A percentile compares a stretch with the other conserved stretches of the same genome.
These are phyloP conservation scores for Drosophila ercepeae DNA, from an alignment of 1,140 invertebrate genomes.

Conservation along the genomic window DNA sequence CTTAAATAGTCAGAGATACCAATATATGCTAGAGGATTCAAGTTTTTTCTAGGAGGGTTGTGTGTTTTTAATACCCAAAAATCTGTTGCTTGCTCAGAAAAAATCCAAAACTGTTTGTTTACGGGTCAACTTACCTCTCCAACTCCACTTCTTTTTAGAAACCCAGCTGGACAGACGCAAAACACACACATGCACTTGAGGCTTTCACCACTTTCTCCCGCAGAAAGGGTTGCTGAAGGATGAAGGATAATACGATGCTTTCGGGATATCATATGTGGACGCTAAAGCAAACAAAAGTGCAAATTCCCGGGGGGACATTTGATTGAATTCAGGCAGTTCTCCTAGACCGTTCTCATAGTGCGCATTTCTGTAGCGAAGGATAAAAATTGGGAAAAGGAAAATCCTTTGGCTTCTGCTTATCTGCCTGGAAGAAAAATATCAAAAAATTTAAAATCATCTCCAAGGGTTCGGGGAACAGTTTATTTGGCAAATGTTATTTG, in stretches of 20 bases:
- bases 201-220: conserved; percentile 63
- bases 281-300: conserved; percentile 70
- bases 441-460: conserved; percentile 72
- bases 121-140: conserved; percentile 67
- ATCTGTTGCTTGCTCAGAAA: conserved; percentile 44
- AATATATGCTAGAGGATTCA: conserved; percentile 28
- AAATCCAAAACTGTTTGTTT: conserved; percentile 67
- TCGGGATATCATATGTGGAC: conserved; percentile 66
- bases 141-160: neutral
- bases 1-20: conserved; percentile 24
- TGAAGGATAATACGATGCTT: conserved; percentile 22
- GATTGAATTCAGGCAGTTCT: conserved; percentile 78
- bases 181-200: conserved; percentile 45
- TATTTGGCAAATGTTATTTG: conserved; percentile 78
- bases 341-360: conserved; percentile 63
- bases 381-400: conserved; percentile 20
- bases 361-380: conserved; percentile 60
- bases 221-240: conserved; percentile 62
- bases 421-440: conserved; percentile 68
- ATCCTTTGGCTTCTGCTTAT: conserved; percentile 57
- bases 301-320: conserved; percentile 78
- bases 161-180: conserved; percentile 59
- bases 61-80: conserved; percentile 1
- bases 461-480: conserved; percentile 40
- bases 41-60: conserved; percentile 40